Evolutionary conservation across 1,140 invertebrate species (phyloP).

Genomic region (Zelostemma sp.): DNA sequence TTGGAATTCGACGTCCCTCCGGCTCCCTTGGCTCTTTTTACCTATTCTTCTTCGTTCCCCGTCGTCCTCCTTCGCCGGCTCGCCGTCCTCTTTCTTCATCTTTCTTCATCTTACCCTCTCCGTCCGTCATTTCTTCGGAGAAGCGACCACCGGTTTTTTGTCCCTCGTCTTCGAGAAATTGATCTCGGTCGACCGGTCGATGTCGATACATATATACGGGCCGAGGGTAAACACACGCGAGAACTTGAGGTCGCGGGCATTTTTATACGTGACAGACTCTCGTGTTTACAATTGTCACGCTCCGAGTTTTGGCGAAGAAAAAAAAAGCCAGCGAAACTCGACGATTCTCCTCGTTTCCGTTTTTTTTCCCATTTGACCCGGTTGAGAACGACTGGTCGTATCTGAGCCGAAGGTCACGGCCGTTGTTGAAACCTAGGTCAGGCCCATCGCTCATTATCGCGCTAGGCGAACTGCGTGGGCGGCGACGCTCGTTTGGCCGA

Average conservation of each 20-base stretch:
- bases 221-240: not conserved
- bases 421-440: slow-evolving; percentile 64
- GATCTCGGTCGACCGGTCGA: slow-evolving; percentile 55
- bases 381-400: slow-evolving; percentile 46
- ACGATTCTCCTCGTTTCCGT: too few relatives aligned
- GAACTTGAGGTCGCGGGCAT: not conserved
- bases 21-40: slow-evolving; percentile 19
- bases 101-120: slow-evolving; percentile 21
- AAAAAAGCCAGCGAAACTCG: too few relatives aligned
- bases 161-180: slow-evolving; percentile 49
- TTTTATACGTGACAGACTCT: slow-evolving; percentile 3
- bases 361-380: too few relatives aligned
- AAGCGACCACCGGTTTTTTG: slow-evolving; percentile 52
- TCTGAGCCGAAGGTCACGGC: slow-evolving; percentile 65
- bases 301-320: too few relatives aligned
- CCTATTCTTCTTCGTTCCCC: slow-evolving; percentile 11
- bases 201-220: slow-evolving; percentile 30
- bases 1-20: slow-evolving; percentile 37
- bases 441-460: slow-evolving; percentile 65
- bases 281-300: slow-evolving; percentile 3
- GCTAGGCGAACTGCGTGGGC: slow-evolving; percentile 53
- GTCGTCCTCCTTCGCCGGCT: slow-evolving; percentile 4
- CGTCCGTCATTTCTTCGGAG: slow-evolving; percentile 49
- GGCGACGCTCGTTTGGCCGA: slow-evolving; percentile 49
- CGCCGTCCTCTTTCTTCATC: slow-evolving; percentile 20